phyloP scores from a whole-genome alignment of 1,140 invertebrate genomes.

The Pseudomyrmex dendroicus region DNA sequence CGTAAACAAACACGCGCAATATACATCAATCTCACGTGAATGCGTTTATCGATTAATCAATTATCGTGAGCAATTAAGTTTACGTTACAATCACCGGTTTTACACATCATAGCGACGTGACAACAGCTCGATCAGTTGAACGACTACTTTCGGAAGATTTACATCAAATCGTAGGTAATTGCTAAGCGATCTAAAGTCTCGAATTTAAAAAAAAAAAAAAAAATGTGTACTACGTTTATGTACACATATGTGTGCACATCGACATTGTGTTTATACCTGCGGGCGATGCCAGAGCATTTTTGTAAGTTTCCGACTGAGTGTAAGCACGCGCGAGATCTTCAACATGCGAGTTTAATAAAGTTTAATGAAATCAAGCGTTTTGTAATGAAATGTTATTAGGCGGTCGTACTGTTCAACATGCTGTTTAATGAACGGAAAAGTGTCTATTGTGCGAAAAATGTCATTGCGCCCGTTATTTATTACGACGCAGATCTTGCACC shows the following conservation, averaged over 20 bases:
- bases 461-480: constrained; percentile 22
- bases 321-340: constrained; percentile 51
- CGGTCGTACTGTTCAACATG: background rate
- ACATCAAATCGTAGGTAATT: background rate
- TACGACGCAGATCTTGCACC: constrained; percentile 19
- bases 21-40: constrained; percentile 11
- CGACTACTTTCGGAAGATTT: background rate
- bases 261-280: constrained; percentile 52
- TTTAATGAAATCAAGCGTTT: constrained; percentile 39
- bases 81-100: constrained; percentile 8
- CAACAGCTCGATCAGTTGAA: background rate
- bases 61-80: constrained; percentile 34
- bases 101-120: background rate
- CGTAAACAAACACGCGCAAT: background rate
- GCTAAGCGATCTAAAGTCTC: background rate
- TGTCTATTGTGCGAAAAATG: constrained; percentile 25
- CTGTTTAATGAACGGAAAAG: constrained; percentile 29
- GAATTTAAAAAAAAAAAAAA: constrained; percentile 1
- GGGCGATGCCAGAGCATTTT: constrained; percentile 21
- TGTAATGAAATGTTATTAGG: constrained; percentile 33
- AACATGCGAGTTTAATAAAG: constrained; percentile 36
- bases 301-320: constrained; percentile 51
- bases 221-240: no score
- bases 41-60: constrained; percentile 34
- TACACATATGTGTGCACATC: constrained; percentile 13